Base-by-base conservation (phyloP, 2,888 invertebrate species). In the Drosophila subquinaria region DNA sequence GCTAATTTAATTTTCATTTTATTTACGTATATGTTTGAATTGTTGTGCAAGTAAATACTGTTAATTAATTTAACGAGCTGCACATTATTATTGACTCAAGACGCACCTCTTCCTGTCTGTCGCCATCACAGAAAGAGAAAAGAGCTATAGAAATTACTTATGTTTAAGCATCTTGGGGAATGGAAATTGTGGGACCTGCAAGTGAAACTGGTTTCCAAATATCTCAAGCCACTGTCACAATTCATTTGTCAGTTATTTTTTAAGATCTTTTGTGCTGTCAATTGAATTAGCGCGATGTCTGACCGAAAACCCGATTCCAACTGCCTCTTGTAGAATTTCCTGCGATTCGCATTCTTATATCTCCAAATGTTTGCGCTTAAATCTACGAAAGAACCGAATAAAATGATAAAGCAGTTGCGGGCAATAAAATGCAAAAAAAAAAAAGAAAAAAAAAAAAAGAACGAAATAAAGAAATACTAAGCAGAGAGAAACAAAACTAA, bases 251-350 rank as follows among this genome's bases (percentile, higher is more conserved):
- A 55, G 52, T 57, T 45, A 33, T 51, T 43, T 65, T 43, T 43
- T 11, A 15, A 56, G 52, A 23, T 73, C 74, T 73, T 78, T 72
- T 86, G 60, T 78, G 79, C 67, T 83, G 81, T 88, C 84, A 84
- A 84, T 84, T 89, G 87, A 84, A 84, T 84, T 83, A 89, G 81
- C 84, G 76, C 73, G 53, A 70, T 74, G 65, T 69, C 56, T 52
- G 47, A 33, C 65, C 56, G 35, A 71, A 62, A 40, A 30, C 35
- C 20, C 50, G 33, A 17, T 51, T 52, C 47, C 77, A 69, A 76
- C 53, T 55, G 47, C 9, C 60, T 40, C 38, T 47, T 64, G 64
- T 76, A 52, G 85, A 85, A 64, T 69, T 75, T 63, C 48, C 52
- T 11, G 38, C 45, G 48, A 10, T 52, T 38, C 38, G 38, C 47